phyloP scores from a whole-genome alignment of 1,140 invertebrate genomes.

The Nebria ingens region DNA sequence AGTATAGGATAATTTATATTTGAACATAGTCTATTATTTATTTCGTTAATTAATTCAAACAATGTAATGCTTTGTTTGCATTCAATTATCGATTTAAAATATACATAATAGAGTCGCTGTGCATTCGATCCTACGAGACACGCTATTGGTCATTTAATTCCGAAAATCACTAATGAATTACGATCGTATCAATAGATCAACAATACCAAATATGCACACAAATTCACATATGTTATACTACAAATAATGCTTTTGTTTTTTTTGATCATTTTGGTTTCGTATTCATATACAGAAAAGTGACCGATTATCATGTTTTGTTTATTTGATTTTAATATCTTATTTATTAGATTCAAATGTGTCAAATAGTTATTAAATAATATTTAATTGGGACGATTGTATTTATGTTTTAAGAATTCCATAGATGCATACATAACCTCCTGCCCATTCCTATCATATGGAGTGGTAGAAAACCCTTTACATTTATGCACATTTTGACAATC shows the following conservation, averaged over 20 bases:
- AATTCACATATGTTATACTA: constrained; percentile 4
- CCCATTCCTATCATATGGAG: not conserved
- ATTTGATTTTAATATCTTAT: too few relatives aligned
- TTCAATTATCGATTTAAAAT: constrained; percentile 1
- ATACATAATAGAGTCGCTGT: not conserved
- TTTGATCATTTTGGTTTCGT: too few relatives aligned
- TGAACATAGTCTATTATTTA: constrained; percentile 5
- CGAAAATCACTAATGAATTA: not conserved
- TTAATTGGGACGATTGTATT: too few relatives aligned
- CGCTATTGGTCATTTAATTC: not conserved
- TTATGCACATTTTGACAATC: too few relatives aligned
- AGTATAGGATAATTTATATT: too few relatives aligned
- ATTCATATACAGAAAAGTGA: too few relatives aligned
- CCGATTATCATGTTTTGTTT: too few relatives aligned
- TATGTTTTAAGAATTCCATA: too few relatives aligned
- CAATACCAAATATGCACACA: not conserved
- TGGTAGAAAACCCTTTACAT: too few relatives aligned
- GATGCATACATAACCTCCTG: not conserved
- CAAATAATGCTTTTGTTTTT: too few relatives aligned
- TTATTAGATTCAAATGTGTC: too few relatives aligned
- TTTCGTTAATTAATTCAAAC: constrained; percentile 7
- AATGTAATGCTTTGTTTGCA: constrained; percentile 2
- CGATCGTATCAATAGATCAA: not conserved
- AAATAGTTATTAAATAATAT: too few relatives aligned
- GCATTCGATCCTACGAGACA: not conserved